Conservation (phyloP, 2,888 invertebrate species). For the Polietes domitor region DNA sequence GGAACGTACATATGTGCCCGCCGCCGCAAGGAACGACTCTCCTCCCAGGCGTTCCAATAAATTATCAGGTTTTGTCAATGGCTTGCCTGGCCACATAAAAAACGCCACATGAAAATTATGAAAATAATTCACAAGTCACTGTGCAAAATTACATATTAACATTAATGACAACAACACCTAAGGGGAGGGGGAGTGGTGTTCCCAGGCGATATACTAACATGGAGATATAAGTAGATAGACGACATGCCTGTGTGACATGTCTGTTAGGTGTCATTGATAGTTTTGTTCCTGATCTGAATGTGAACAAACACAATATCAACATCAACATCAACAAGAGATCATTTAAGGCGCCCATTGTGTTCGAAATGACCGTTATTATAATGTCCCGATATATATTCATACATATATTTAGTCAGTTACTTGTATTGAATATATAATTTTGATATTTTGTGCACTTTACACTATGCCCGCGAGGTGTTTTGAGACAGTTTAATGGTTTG, state of each 20-base stretch:
- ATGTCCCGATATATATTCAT: too few species aligned
- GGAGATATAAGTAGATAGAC: too few species aligned
- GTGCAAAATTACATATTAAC: slow-evolving; percentile 30
- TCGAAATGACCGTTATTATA: slow-evolving; percentile 11
- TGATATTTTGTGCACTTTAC: background rate
- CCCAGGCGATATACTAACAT: background rate
- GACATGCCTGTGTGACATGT: slow-evolving; percentile 28
- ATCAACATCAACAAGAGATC: background rate
- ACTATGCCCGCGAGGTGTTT: background rate
- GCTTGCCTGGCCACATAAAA: background rate
- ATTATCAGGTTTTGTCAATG: slow-evolving; percentile 53
- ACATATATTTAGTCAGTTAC: background rate
- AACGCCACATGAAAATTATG: slow-evolving; percentile 15
- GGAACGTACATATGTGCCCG: background rate
- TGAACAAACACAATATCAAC: slow-evolving; percentile 26
- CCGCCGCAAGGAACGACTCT: background rate
- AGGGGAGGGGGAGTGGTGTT: background rate
- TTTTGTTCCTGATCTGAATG: slow-evolving; percentile 52
- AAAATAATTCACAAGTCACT: slow-evolving; percentile 51
- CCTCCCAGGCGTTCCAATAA: slow-evolving; percentile 23
- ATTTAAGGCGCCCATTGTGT: slow-evolving; percentile 57
- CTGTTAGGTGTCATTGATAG: slow-evolving; percentile 23
- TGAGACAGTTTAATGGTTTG: background rate
- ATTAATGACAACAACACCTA: slow-evolving; percentile 55
- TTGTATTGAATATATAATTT: slow-evolving; percentile 7